These are phyloP conservation scores for Cylloceria caligata DNA, from an alignment of 2,888 invertebrate genomes.

Conservation along the genomic window DNA sequence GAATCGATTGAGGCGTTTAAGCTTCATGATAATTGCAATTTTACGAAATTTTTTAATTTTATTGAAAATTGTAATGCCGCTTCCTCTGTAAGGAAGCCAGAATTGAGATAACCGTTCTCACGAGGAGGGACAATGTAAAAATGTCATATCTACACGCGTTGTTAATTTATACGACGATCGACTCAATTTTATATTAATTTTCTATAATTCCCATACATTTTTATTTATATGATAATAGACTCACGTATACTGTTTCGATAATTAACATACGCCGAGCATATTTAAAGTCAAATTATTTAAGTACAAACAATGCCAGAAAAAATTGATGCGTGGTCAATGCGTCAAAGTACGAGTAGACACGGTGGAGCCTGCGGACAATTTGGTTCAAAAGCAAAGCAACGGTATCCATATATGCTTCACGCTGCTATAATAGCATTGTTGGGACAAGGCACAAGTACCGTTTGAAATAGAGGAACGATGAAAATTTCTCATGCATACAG, in stretches of 20 bases:
- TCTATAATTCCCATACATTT: no score
- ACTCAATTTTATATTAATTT: no score
- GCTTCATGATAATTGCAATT: no score
- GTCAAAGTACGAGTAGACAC: background rate
- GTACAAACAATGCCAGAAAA: background rate
- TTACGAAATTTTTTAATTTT: no score
- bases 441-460: constrained; percentile 49
- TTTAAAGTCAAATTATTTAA: background rate
- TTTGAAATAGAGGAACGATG: constrained; percentile 47
- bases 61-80: no score
- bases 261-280: background rate
- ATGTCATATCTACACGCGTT: no score
- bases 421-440: constrained; percentile 3
- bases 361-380: constrained; percentile 4
- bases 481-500: constrained; percentile 21
- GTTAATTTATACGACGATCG: no score
- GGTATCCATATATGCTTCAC: constrained; percentile 13
- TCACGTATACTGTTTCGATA: background rate
- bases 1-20: no score
- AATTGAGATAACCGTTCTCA: no score
- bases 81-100: no score
- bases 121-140: no score
- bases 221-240: no score
- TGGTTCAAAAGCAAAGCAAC: constrained; percentile 40
- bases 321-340: background rate